Conservation (phyloP, 2,888 invertebrate species). For the Chelonus formosanus region DNA sequence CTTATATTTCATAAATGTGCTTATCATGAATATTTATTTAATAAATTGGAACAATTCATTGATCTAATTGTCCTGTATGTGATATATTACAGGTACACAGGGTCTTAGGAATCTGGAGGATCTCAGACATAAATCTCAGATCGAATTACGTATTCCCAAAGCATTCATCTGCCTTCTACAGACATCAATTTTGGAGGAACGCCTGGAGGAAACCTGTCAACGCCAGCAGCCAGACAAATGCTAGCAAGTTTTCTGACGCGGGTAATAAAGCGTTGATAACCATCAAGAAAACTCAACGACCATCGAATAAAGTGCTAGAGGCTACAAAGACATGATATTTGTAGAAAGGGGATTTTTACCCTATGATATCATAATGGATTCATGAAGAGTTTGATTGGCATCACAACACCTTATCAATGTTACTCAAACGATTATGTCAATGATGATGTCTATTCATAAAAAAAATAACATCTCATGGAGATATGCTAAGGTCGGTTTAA, state of each 20-base stretch:
- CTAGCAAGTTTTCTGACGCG: slow-evolving; percentile 23
- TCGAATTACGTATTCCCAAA: slow-evolving; percentile 31
- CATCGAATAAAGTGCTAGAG: slow-evolving; percentile 20
- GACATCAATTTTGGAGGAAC: slow-evolving; percentile 25
- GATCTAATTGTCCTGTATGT: slow-evolving; percentile 19
- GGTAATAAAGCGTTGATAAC: slow-evolving; percentile 28
- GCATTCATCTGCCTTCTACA: slow-evolving; percentile 31
- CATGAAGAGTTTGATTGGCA: too few relatives aligned
- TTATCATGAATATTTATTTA: too few relatives aligned
- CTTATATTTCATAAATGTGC: too few relatives aligned
- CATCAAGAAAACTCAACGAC: slow-evolving; percentile 23
- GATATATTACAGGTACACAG: slow-evolving; percentile 4
- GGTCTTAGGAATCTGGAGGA: slow-evolving; percentile 3
- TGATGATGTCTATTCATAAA: too few relatives aligned
- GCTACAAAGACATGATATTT: slow-evolving; percentile 11
- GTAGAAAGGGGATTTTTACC: neutral
- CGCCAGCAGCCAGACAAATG: slow-evolving; percentile 28
- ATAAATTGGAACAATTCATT: neutral
- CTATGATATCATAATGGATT: too few relatives aligned
- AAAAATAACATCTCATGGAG: too few relatives aligned
- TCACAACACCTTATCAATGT: too few relatives aligned
- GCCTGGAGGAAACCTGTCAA: slow-evolving; percentile 27
- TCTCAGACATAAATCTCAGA: slow-evolving; percentile 16
- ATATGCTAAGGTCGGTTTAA: too few relatives aligned
- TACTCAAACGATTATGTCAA: too few relatives aligned